Percentiles rank a stretch among this genome's conserved stretches.
Evolutionary conservation across 2,113 vertebrate genomes (phyloP).

Genomic region (Panthera uncia): DNA sequence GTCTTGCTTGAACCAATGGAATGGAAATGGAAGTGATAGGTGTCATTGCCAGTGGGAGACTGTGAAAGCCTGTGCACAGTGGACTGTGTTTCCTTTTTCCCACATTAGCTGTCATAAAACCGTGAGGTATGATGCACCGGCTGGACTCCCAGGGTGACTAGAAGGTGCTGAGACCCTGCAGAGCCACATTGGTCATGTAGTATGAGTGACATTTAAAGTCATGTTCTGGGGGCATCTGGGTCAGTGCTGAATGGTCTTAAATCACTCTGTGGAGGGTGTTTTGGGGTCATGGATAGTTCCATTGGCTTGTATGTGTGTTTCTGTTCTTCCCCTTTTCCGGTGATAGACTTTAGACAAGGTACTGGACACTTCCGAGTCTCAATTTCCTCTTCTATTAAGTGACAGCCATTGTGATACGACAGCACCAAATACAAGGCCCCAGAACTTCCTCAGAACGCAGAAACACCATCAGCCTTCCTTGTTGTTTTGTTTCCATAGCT

Average conservation of each 20-base stretch:
- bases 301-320: not conserved
- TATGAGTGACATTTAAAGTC: not conserved
- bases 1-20: not conserved
- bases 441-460: not conserved
- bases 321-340: not conserved
- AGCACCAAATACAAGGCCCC: not conserved
- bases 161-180: not conserved
- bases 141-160: too few species aligned
- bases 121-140: not conserved
- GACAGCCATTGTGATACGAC: not conserved
- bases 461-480: not conserved
- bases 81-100: not conserved
- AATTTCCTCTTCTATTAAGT: not conserved
- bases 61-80: not conserved
- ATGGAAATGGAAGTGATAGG: not conserved
- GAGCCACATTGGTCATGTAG: fast-evolving
- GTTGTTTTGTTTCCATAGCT: not conserved
- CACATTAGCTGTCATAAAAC: not conserved
- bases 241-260: not conserved
- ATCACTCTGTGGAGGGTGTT: not conserved
- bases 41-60: not conserved
- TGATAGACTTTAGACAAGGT: not conserved
- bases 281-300: not conserved
- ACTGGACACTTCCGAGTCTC: not conserved
- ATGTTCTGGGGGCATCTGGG: too few species aligned